phyloP scores from a whole-genome alignment of 2,113 vertebrate species.

The Thamnaconus septentrionalis region DNA sequence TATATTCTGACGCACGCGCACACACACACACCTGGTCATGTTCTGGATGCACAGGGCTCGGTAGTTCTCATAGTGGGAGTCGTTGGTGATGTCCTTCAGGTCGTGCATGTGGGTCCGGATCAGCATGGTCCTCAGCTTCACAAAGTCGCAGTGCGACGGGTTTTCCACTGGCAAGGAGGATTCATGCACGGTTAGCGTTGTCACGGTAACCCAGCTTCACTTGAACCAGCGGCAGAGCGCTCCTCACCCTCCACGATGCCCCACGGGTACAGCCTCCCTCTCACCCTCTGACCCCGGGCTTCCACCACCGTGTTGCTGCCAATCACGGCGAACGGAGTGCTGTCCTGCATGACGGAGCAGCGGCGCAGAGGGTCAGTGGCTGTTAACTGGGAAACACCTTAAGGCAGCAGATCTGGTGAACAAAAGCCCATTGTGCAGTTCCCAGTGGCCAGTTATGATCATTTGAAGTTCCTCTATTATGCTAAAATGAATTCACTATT shows the following conservation, averaged over 20 bases:
- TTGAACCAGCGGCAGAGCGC: not conserved
- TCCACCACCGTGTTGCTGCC: conserved; percentile 74
- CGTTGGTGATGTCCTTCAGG: conserved; percentile 74
- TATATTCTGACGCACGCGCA: no score
- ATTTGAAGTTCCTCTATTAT: no score
- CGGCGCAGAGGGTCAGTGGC: not conserved
- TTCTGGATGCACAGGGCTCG: conserved; percentile 69
- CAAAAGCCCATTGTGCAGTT: no score
- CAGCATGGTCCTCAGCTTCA: conserved; percentile 72
- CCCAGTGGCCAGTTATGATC: no score
- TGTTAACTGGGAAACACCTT: no score
- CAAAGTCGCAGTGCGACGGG: conserved; percentile 73
- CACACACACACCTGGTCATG: conserved; percentile 58
- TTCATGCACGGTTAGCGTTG: not conserved
- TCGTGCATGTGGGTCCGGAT: conserved; percentile 75
- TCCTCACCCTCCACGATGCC: conserved; percentile 72
- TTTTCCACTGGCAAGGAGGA: conserved; percentile 65
- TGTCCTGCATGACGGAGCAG: conserved; percentile 53
- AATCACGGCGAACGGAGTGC: conserved; percentile 73
- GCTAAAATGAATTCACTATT: no score
- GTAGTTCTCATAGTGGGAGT: conserved; percentile 76
- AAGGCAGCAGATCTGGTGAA: no score
- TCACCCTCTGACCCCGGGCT: conserved; percentile 64
- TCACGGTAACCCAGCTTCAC: not conserved
- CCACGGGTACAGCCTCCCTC: conserved; percentile 75